phyloP scores from a whole-genome alignment of 37 sponge, comb jelly and placozoan species.

The Geodia barretti region DNA sequence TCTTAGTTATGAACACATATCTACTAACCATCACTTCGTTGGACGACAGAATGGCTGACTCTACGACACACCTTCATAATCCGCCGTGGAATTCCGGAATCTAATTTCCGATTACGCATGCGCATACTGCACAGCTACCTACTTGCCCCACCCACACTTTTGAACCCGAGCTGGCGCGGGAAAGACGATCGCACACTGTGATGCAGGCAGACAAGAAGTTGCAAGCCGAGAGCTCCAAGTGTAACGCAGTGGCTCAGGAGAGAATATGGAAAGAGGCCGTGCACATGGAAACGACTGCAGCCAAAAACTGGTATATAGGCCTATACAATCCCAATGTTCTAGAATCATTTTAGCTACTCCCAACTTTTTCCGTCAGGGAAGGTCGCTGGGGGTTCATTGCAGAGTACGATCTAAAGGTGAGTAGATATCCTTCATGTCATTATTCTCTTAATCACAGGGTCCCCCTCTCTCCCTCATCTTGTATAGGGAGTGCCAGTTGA shows the following conservation, averaged over 20 bases:
- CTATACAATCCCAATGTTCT: too few relatives aligned
- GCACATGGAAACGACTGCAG: conserved; percentile 44
- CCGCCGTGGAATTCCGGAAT: too few relatives aligned
- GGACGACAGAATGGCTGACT: too few relatives aligned
- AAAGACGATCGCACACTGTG: too few relatives aligned
- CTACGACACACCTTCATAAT: too few relatives aligned
- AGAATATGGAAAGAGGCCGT: conserved; percentile 68
- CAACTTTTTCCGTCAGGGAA: conserved; percentile 39
- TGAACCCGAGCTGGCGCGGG: too few relatives aligned
- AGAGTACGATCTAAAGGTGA: conserved; percentile 53
- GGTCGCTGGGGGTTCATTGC: conserved; percentile 56
- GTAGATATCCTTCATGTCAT: neutral
- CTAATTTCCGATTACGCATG: too few relatives aligned
- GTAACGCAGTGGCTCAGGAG: conserved; percentile 71
- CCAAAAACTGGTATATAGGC: conserved; percentile 51
- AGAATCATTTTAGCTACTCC: neutral
- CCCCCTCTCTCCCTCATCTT: neutral
- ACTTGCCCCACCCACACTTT: neutral
- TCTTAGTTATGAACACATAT: too few relatives aligned
- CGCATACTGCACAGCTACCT: neutral
- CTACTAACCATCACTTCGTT: too few relatives aligned
- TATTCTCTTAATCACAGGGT: neutral
- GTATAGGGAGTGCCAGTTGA: conserved; percentile 26
- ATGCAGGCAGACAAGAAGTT: conserved; percentile 12
- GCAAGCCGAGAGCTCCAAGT: conserved; percentile 28